These are phyloP conservation scores for Eutrigla gurnardus DNA, from an alignment of 2,797 vertebrate species.

Conservation along the genomic window DNA sequence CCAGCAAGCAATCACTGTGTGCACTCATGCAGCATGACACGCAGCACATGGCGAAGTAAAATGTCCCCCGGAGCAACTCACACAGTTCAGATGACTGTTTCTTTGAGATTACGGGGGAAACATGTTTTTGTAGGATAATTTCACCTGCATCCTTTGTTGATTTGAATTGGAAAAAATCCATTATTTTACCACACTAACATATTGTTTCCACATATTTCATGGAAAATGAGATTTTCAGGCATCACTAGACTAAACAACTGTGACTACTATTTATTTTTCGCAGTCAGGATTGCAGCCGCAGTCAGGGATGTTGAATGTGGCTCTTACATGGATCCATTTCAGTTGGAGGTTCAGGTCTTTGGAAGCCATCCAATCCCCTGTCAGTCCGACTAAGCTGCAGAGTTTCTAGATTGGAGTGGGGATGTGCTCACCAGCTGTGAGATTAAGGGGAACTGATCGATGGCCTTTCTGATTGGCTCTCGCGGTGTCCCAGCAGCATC, in stretches of 20 bases:
- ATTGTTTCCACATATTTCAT: conserved; percentile 3
- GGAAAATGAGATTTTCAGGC: not conserved
- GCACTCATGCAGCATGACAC: conserved; percentile 46
- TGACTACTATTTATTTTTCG: conserved; percentile 28
- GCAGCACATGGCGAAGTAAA: not conserved
- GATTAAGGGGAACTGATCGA: conserved; percentile 92
- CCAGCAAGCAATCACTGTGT: conserved; percentile 45
- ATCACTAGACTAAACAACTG: not conserved
- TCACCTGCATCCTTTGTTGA: not conserved
- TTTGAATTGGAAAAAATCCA: conserved; percentile 3
- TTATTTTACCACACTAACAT: not conserved
- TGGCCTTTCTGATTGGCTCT: conserved; percentile 89
- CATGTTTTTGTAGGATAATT: not conserved
- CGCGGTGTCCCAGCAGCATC: conserved; percentile 86
- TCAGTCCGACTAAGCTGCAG: conserved; percentile 87
- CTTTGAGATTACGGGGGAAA: not conserved
- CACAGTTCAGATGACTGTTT: conserved; percentile 4
- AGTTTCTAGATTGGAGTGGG: conserved; percentile 88
- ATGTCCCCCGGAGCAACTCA: conserved; percentile 4
- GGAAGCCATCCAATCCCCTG: conserved; percentile 87
- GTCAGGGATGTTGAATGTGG: conserved; percentile 13
- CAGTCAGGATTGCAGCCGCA: not conserved
- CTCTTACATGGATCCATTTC: conserved; percentile 46
- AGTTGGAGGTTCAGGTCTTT: conserved; percentile 82
- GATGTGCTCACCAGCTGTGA: conserved; percentile 92